Conservation (phyloP, 1,140 invertebrate species). For the Vanessa tameamea region DNA sequence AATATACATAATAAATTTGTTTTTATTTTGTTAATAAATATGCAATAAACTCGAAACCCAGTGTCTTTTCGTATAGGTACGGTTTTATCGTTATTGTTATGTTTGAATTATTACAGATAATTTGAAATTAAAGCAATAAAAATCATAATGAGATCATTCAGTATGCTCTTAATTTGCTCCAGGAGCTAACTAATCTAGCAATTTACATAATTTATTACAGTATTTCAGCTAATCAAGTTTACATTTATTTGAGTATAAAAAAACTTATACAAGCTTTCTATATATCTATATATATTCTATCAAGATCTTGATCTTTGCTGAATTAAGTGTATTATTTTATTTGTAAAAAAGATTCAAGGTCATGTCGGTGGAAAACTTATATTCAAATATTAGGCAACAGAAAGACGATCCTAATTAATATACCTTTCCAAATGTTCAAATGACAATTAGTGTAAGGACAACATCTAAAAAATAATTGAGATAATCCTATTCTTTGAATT, state of each 20-base stretch:
- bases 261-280: conserved; percentile 13
- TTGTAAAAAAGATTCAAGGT: no score
- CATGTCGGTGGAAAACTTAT: no score
- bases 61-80: not conserved
- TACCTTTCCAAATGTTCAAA: no score
- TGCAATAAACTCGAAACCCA: not conserved
- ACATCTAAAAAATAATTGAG: no score
- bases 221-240: conserved; percentile 2
- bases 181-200: conserved; percentile 47
- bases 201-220: conserved; percentile 20
- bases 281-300: not conserved
- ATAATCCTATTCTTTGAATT: no score
- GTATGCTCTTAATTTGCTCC: conserved; percentile 48
- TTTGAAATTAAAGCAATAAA: conserved; percentile 16
- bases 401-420: no score
- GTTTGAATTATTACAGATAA: not conserved
- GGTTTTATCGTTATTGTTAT: not conserved
- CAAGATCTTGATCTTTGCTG: not conserved
- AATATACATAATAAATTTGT: no score
- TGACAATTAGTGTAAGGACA: no score
- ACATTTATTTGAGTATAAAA: conserved; percentile 18
- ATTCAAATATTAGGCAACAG: no score
- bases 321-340: not conserved
- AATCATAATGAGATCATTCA: conserved; percentile 44
- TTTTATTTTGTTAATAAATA: no score